A percentile compares a stretch with the other conserved stretches of the same genome.
Evolutionary conservation across 2,888 invertebrate genomes (phyloP).

Genomic region (Pecten maximus): DNA sequence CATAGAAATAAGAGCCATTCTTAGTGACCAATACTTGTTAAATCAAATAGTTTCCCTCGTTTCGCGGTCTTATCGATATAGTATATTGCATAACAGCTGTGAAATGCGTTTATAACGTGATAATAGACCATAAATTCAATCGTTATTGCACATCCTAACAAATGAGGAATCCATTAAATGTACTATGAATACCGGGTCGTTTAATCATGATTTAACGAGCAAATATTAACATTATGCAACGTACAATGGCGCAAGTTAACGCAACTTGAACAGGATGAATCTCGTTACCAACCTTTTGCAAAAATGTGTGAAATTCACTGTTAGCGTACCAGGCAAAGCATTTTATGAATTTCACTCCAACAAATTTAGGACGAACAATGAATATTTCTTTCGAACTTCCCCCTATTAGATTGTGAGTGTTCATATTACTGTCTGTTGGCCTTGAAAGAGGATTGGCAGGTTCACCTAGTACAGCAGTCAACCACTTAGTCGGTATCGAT

Average conservation of each 20-base stretch:
- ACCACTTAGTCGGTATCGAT: not conserved
- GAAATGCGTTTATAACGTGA: not conserved
- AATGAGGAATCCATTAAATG: not conserved
- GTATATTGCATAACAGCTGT: not conserved
- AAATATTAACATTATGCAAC: not conserved
- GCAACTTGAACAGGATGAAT: too few relatives aligned
- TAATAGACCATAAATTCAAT: not conserved
- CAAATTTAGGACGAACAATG: not conserved
- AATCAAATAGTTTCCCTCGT: too few relatives aligned
- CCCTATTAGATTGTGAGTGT: not conserved
- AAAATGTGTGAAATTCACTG: too few relatives aligned
- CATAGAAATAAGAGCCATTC: not conserved
- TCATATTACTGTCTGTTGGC: not conserved
- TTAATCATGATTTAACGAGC: not conserved
- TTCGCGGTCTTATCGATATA: too few relatives aligned
- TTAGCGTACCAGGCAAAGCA: too few relatives aligned
- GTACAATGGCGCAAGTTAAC: too few relatives aligned
- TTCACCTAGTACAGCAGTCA: not conserved
- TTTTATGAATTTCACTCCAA: not conserved
- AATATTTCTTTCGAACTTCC: not conserved
- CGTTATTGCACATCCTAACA: not conserved
- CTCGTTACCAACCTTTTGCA: too few relatives aligned
- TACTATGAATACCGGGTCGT: not conserved
- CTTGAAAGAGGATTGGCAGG: not conserved
- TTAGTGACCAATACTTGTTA: not conserved